A percentile compares a stretch with the other conserved stretches of the same genome.
phyloP scores from a whole-genome alignment of 2,888 invertebrate genomes.

The Andrena camellia region DNA sequence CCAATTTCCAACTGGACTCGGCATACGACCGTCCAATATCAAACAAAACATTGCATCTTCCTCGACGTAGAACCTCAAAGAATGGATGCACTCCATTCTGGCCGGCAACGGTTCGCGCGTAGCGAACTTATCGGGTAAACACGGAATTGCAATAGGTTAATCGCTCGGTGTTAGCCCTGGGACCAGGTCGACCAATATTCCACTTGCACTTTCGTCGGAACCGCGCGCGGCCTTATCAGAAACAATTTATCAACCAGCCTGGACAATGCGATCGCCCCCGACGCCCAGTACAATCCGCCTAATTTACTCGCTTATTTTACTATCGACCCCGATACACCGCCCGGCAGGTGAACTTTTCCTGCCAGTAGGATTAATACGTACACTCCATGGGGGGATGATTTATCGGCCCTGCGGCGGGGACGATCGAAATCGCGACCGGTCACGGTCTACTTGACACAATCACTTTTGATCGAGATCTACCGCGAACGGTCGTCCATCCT shows the following conservation, averaged over 20 bases:
- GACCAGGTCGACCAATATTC: conserved; percentile 28
- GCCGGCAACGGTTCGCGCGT: background rate
- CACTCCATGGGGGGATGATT: conserved; percentile 61
- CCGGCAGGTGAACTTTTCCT: conserved; percentile 50
- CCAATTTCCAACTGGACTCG: too few species aligned
- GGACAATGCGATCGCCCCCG: conserved; percentile 42
- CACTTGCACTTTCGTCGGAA: conserved; percentile 46
- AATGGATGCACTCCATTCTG: background rate
- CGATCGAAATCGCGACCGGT: conserved; percentile 59
- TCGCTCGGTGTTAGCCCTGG: conserved; percentile 15
- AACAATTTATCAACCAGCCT: conserved; percentile 62
- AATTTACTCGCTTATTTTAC: conserved; percentile 66
- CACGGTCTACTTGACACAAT: conserved; percentile 65
- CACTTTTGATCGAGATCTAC: conserved; percentile 75
- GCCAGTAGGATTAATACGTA: conserved; percentile 59
- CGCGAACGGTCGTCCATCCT: conserved; percentile 70
- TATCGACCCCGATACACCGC: conserved; percentile 41
- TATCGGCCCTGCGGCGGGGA: conserved; percentile 46
- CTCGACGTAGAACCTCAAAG: background rate
- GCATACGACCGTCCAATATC: background rate
- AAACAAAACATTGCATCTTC: background rate
- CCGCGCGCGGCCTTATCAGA: conserved; percentile 50
- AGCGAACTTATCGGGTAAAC: conserved; percentile 30
- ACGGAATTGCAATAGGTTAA: conserved; percentile 39
- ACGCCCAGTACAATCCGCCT: conserved; percentile 47